A percentile compares a stretch with the other conserved stretches of the same genome.
Conservation (phyloP, 1,140 invertebrate genomes). For the Tetramorium simillimum region DNA sequence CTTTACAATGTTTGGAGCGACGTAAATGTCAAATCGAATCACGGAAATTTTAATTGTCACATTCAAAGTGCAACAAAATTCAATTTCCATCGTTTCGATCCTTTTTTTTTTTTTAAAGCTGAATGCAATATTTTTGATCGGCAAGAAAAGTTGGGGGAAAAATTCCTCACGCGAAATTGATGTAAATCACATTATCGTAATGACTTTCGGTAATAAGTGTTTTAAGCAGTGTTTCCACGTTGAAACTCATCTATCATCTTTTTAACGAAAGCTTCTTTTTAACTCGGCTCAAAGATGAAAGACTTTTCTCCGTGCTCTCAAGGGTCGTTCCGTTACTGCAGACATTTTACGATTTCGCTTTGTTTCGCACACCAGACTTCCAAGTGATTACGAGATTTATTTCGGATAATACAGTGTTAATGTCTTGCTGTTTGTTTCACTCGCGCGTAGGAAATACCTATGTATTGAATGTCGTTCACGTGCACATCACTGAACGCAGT, state of each 20-base stretch:
- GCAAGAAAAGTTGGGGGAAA: not conserved
- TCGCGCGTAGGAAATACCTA: not conserved
- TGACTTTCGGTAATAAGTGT: not conserved
- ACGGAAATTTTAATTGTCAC: not conserved
- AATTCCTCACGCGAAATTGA: not conserved
- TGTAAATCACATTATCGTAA: not conserved
- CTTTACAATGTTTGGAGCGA: not conserved
- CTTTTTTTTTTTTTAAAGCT: not conserved
- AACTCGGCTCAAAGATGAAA: slow-evolving; percentile 5
- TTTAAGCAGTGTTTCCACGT: not conserved
- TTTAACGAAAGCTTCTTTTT: not conserved
- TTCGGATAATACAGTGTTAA: not conserved
- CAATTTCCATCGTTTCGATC: not conserved
- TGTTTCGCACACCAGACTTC: slow-evolving; percentile 19
- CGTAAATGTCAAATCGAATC: not conserved
- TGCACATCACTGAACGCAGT: not conserved
- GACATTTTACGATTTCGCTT: slow-evolving; percentile 21
- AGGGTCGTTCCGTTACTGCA: slow-evolving; percentile 17
- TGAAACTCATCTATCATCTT: not conserved
- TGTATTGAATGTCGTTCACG: not conserved
- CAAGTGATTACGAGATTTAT: not conserved
- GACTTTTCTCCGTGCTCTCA: slow-evolving; percentile 49
- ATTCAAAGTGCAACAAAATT: not conserved
- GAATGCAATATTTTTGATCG: not conserved
- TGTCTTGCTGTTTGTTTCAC: slow-evolving; percentile 7